A percentile compares a stretch with the other conserved stretches of the same genome.
phyloP scores from a whole-genome alignment of 2,888 invertebrate genomes.

The Bimastos eiseni region DNA sequence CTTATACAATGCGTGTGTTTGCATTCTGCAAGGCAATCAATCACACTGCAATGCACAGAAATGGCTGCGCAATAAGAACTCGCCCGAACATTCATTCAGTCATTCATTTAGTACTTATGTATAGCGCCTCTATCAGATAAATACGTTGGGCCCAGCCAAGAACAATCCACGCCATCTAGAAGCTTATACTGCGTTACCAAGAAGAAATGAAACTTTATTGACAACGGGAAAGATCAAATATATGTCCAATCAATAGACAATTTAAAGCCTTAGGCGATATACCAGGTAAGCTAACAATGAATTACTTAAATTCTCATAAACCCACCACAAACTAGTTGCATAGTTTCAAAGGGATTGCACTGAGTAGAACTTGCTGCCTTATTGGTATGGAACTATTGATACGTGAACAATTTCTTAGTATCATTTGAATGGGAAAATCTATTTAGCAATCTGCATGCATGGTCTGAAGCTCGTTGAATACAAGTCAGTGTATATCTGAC shows the following conservation, averaged over 20 bases:
- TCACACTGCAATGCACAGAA: background rate
- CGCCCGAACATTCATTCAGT: background rate
- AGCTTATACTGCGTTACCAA: background rate
- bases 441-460: background rate
- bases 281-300: background rate
- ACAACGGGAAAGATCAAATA: background rate
- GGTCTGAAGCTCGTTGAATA: background rate
- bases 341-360: background rate
- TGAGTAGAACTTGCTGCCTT: background rate
- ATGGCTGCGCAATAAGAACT: background rate
- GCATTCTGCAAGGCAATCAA: background rate
- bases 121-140: too few relatives aligned
- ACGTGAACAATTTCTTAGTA: conserved; percentile 2
- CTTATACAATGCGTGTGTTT: background rate
- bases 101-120: too few relatives aligned
- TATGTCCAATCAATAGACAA: background rate
- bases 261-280: background rate
- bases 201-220: background rate
- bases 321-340: background rate
- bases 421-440: background rate
- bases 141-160: too few relatives aligned
- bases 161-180: background rate
- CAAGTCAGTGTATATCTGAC: background rate
- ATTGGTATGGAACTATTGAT: background rate
- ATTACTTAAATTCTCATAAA: background rate